These are phyloP conservation scores for Caenorhabditis wallacei DNA, from an alignment of 2,888 invertebrate genomes.

Conservation along the genomic window DNA sequence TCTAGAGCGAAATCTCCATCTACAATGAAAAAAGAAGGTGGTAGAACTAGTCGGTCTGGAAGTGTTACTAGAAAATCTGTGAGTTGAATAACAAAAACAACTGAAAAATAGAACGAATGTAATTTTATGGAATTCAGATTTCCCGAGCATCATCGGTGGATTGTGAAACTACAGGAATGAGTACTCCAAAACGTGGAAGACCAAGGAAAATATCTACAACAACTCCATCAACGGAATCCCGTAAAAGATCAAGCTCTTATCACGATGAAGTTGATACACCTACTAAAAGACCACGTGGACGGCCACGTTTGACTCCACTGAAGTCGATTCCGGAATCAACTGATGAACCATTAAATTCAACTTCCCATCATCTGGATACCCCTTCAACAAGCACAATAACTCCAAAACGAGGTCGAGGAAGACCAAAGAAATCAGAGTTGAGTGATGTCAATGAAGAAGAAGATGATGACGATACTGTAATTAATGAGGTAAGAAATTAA, in stretches of 20 bases:
- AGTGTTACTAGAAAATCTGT: conserved; percentile 13
- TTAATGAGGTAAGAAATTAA: not conserved
- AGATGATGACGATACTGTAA: not conserved
- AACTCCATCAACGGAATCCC: not conserved
- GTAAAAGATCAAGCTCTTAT: conserved; percentile 2
- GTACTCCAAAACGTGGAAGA: conserved; percentile 27
- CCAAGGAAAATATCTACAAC: not conserved
- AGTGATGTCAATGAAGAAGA: conserved; percentile 4
- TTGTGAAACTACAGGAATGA: not conserved
- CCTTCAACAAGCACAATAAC: not conserved
- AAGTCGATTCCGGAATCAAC: conserved; percentile 14
- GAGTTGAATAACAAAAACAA: not conserved
- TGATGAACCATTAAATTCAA: not conserved
- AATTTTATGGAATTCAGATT: not conserved
- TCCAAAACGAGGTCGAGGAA: conserved; percentile 7
- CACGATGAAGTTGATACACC: not conserved
- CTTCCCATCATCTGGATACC: not conserved
- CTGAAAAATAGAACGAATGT: not conserved
- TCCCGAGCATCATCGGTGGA: conserved; percentile 17
- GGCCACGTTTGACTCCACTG: not conserved
- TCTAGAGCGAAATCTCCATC: not conserved
- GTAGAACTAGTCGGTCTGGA: not conserved
- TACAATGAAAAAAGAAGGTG: not conserved
- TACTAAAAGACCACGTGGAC: not conserved
- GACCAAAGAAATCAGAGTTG: not conserved